A percentile compares a stretch with the other conserved stretches of the same genome.
Conservation (phyloP, 2,888 invertebrate species). For the Plagiodera versicolora region DNA sequence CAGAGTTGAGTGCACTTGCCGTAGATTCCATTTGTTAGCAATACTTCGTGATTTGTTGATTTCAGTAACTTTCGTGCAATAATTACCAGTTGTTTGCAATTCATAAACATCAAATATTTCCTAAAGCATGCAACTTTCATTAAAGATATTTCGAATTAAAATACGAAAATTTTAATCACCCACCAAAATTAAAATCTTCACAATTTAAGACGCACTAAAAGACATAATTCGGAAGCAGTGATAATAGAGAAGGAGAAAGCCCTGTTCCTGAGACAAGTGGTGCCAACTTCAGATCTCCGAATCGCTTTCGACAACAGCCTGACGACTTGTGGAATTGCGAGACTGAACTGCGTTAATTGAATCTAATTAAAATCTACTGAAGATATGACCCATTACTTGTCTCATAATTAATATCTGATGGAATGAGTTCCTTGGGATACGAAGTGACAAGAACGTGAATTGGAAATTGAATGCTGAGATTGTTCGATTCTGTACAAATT, state of each 20-base stretch:
- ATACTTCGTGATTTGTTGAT: too few species aligned
- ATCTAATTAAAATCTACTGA: conserved; percentile 32
- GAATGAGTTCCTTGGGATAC: conserved; percentile 6
- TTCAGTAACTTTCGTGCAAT: too few species aligned
- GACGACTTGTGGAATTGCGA: conserved; percentile 40
- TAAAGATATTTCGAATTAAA: conserved; percentile 11
- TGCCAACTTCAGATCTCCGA: conserved; percentile 28
- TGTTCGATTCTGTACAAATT: too few species aligned
- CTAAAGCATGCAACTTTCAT: neutral
- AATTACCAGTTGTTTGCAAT: neutral
- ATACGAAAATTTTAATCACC: conserved; percentile 21
- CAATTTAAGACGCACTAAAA: conserved; percentile 32
- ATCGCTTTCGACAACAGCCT: conserved; percentile 32
- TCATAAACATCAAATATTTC: neutral
- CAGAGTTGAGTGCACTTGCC: too few species aligned
- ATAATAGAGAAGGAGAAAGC: conserved; percentile 20
- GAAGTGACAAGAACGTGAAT: neutral
- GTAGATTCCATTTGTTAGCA: too few species aligned
- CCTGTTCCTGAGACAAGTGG: conserved; percentile 30
- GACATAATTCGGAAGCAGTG: conserved; percentile 30
- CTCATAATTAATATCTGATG: conserved; percentile 33
- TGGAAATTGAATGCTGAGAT: neutral
- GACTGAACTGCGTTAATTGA: conserved; percentile 26
- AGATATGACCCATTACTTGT: conserved; percentile 46
- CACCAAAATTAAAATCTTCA: conserved; percentile 17